Evolutionary conservation across 2,797 vertebrate genomes (phyloP), one percentile per base, ranked within the genome.

Genomic region (Parauchenoglanis punctatus): DNA sequence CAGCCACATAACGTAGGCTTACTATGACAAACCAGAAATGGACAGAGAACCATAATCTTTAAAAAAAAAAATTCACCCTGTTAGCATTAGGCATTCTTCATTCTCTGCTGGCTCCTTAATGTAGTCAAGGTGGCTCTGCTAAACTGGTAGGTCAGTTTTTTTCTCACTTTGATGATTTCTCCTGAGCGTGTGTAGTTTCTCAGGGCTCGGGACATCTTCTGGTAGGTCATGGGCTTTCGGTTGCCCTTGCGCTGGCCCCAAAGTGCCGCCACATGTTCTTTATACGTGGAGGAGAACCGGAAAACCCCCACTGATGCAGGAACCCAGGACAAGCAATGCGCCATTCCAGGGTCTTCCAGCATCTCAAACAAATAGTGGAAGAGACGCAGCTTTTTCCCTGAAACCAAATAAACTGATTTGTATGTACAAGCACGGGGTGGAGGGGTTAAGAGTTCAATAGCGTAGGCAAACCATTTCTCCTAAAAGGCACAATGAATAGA

Each of bases 121-220:
- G 87, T 89, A 81, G 85, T 92, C 84, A 96, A 91, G 0, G 95
- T 95, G 86, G 92, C 90, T 4, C 56, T 78, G 89, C 94, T 95
- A 91, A 96, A 96, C 92, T 94, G 94, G 90, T 96, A 96, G 67
- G 95, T 96, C 86, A 96, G 94, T 92, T 96, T 97, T 92, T 93
- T 95, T 90, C 96, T 96, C 91, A 97, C 96, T 90, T 96, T 97
- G 91, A 96, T 91, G 89, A 97, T 96, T 91, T 96, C 95, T 7
- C 96, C 96, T 0, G 96, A 96, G 28, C 92, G 93, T 6, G 93
- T 91, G 7, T 96, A 96, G 93, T 96, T 97, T 92, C 96, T 93
- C n/a, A 97, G 92, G n/a, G 96, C 96, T 0, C 96, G 93, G 49
- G 96, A 96, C 96, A 97, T 96, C 92, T 97, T 97, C 93, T 97